Evolutionary conservation across 2,113 vertebrate genomes (phyloP).

Genomic region (Clupea harengus): DNA sequence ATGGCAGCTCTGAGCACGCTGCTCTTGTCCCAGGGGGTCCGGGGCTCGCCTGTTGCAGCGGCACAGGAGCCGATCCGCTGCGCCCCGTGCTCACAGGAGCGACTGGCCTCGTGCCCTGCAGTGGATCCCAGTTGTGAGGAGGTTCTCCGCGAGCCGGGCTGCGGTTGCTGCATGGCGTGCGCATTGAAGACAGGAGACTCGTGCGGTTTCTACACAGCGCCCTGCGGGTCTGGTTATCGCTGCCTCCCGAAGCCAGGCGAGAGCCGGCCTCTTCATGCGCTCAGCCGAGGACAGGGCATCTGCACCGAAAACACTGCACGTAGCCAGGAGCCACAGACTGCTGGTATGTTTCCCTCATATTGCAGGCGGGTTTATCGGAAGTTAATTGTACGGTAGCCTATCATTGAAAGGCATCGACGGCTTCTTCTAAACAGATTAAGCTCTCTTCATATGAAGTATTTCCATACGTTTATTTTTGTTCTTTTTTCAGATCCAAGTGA

Average conservation of each 20-base stretch:
- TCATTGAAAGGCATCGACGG: neutral
- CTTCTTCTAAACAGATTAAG: neutral
- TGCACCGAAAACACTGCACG: constrained; percentile 67
- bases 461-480: neutral
- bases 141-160: constrained; percentile 78
- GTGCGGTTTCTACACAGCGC: constrained; percentile 89
- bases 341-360: constrained; percentile 56
- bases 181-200: constrained; percentile 75
- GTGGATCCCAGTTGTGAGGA: constrained; percentile 78
- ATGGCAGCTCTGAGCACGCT: constrained; percentile 61
- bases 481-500: neutral
- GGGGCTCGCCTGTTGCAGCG: constrained; percentile 50
- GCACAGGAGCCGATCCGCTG: constrained; percentile 77
- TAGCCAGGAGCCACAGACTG: constrained; percentile 57
- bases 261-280: constrained; percentile 78
- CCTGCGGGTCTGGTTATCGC: constrained; percentile 82
- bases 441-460: neutral
- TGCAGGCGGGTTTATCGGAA: neutral
- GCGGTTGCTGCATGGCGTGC: constrained; percentile 87
- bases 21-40: constrained; percentile 57
- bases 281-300: constrained; percentile 79
- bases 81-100: constrained; percentile 80
- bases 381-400: neutral
- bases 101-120: constrained; percentile 76
- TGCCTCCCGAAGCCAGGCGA: constrained; percentile 78